phyloP scores from a whole-genome alignment of 2,113 vertebrate genomes.

The Egretta garzetta region DNA sequence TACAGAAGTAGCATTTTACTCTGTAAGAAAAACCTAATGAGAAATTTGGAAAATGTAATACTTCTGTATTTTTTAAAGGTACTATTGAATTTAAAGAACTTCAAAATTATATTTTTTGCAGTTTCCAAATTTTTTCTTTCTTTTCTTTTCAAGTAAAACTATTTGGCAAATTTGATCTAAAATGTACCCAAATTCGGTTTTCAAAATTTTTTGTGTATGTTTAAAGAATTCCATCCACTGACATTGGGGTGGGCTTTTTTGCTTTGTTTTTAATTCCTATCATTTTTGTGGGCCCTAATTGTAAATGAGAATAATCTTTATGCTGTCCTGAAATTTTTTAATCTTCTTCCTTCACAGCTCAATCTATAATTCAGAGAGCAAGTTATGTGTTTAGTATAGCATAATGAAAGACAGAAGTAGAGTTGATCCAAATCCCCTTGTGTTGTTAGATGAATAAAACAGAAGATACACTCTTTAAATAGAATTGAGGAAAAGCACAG shows the following conservation, averaged over 20 bases:
- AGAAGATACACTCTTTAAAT: not conserved
- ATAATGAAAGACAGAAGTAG: not conserved
- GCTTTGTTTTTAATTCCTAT: not conserved
- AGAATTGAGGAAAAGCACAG: not conserved
- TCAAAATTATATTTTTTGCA: not conserved
- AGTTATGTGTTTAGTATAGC: not conserved
- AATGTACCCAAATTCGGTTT: not conserved
- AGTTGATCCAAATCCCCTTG: not conserved
- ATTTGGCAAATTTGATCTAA: not conserved
- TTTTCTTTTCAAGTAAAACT: not conserved
- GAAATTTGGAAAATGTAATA: not conserved
- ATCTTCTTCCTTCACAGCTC: not conserved
- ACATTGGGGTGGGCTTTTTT: rapidly evolving
- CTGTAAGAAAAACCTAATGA: not conserved
- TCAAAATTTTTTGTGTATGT: not conserved
- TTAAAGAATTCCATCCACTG: not conserved
- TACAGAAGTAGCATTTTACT: not conserved
- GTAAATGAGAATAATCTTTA: not conserved
- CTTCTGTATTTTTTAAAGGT: not conserved
- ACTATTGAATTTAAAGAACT: not conserved
- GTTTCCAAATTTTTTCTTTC: not conserved
- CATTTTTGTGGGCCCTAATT: not conserved
- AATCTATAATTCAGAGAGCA: not conserved
- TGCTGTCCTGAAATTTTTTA: not conserved
- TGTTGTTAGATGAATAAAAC: not conserved